Evolutionary conservation across 2,797 vertebrate genomes (phyloP), one percentile per base, ranked within the genome.

Genomic region (Propithecus perrieri): DNA sequence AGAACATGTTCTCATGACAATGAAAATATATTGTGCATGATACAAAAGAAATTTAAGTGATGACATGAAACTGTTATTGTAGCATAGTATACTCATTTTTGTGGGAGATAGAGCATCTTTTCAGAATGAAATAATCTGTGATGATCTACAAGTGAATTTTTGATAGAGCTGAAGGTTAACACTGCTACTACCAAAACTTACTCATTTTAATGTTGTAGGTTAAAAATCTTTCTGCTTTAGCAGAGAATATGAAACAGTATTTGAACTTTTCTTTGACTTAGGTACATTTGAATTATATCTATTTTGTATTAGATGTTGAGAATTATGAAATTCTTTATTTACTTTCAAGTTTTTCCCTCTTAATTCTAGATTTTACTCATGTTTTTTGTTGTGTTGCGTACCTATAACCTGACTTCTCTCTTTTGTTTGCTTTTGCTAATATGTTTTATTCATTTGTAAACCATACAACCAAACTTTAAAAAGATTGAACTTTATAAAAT

Each of bases 241-340:
- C 65, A 83, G 35, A 76, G 53, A 61, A 81, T 65, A 10, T 88
- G 33, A 93, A 79, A n/a, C 18, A 10, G 1, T 80, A 48, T 78
- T 90, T 93, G 72, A 92, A 59, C 43, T 87, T 85, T 91, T 72
- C 50, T 95, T 95, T 94, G 38, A 86, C 41, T 85, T 71, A 63
- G 35, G 24, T 30, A 26, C 46, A 35, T 83, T 90, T 91, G 46
- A 59, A 79, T 88, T 71, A 4, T 61, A 50, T 61, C 28, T 84
- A 7, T 65, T 87, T 95, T 72, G 46, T 94, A 38, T 75, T 89
- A 78, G 50, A 83, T 78, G 30, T 33, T 75, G 38, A 90, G 43
- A 84, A 48, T 41, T 63, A 74, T n/a, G 18, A 65, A 71, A 53
- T 85, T 83, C 7, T 89, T 81, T 69, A 12, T 63, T 89, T 85